Conservation (phyloP, 1,140 invertebrate species). For the Tenebrio molitor region DNA sequence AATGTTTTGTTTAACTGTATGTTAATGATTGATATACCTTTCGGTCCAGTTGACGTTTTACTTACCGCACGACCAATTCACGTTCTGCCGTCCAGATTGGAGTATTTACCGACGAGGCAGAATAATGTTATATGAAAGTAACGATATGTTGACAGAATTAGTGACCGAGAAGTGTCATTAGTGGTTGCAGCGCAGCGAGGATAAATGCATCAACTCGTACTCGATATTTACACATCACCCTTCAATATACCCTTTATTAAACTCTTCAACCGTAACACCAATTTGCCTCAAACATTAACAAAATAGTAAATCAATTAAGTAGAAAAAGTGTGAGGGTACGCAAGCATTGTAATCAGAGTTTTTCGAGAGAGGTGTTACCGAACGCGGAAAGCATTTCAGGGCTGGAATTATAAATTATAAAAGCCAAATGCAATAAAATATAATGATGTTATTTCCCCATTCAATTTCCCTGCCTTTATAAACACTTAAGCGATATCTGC, state of each 20-base stretch:
- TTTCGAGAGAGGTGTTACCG: neutral
- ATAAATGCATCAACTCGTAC: conserved; percentile 40
- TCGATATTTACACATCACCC: conserved; percentile 36
- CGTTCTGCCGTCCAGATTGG: no score
- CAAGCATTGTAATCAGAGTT: neutral
- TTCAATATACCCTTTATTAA: conserved; percentile 38
- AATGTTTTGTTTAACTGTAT: no score
- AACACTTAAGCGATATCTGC: conserved; percentile 40
- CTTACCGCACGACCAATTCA: no score
- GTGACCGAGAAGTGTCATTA: conserved; percentile 45
- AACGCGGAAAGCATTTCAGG: neutral
- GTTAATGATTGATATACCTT: no score
- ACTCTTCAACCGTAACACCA: conserved; percentile 32
- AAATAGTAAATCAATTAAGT: conserved; percentile 19
- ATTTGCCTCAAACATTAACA: conserved; percentile 23
- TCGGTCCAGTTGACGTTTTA: no score
- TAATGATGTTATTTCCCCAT: conserved; percentile 39
- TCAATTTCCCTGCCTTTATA: conserved; percentile 31
- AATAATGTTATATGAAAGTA: conserved; percentile 41
- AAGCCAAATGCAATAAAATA: conserved; percentile 39
- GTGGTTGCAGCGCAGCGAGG: conserved; percentile 27
- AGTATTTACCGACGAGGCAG: conserved; percentile 18
- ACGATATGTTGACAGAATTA: conserved; percentile 40
- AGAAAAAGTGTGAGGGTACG: no score
- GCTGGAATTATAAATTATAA: conserved; percentile 34